Base-by-base conservation (phyloP, 2,888 invertebrate species). In the Monoplex corrugatus region DNA sequence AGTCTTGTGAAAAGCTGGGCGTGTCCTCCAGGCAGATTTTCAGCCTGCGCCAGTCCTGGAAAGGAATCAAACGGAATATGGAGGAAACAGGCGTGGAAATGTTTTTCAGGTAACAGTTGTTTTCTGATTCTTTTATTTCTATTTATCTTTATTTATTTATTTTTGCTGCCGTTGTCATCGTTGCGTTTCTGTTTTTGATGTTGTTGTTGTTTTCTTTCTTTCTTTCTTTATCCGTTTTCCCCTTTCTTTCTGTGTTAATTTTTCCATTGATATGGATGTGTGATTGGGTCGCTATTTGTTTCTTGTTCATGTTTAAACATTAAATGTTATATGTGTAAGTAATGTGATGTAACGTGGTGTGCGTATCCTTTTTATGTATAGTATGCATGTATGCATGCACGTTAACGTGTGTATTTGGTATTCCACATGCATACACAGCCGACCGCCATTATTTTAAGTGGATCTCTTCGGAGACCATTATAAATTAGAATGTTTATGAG, bases 11-110 rank as follows among this genome's bases (percentile, higher is more conserved):
- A 0, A 50, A 57, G n/a, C 57, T 90, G 40, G 91, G 91, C 28
- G 50, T 93, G 19, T 89, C 91, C 78, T 87, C 91, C 16, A 88
- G 92, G 43, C 92, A 94, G 78, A 89, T 92, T 0, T 94, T 93
- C 90, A 93, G 92, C 43, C 88, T 94, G 32, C 93, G 94, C 85
- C 92, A 93, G 86, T 94, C 94, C 0, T 94, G 94, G 94, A 94
- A 94, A 91, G 94, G 92, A 23, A 94, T 94, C 43, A 93, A 93
- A 83, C 78, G 94, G 16, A 93, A 94, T 63, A 94, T 93, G 91
- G 93, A 93, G 80, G 91, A 92, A 13, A 94, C 94, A 1, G 94
- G 94, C 6, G 92, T 94, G 38, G 94, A 94, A 85, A 94, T 94
- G 94, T 94, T 94, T 91, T 89, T 94, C 80, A 93, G 93, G 94